These are phyloP conservation scores for Tursiops truncatus DNA, from an alignment of 2,113 vertebrate genomes.

Conservation along the genomic window DNA sequence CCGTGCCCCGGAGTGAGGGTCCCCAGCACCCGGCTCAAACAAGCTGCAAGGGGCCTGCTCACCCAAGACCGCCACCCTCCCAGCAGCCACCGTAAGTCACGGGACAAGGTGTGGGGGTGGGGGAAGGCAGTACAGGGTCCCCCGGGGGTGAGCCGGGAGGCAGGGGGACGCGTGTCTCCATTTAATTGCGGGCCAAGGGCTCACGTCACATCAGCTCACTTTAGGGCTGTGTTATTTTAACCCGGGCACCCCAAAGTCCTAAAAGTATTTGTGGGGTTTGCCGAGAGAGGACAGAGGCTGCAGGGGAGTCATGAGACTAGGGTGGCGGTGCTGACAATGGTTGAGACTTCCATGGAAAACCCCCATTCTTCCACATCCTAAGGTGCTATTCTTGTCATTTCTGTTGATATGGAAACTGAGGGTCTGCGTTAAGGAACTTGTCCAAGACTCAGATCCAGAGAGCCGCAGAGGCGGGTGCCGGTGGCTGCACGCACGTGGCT, in stretches of 20 bases:
- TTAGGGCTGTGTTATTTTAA: accelerated
- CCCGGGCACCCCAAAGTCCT: accelerated
- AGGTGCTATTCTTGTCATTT: accelerated
- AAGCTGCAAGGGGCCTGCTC: not conserved
- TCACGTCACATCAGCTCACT: accelerated
- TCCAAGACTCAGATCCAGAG: too few species aligned
- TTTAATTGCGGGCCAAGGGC: accelerated
- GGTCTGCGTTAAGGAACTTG: accelerated
- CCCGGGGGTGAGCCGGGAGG: accelerated
- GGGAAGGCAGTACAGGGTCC: accelerated
- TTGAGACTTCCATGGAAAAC: accelerated
- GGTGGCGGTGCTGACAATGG: accelerated
- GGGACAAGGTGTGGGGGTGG: accelerated
- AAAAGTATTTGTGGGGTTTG: accelerated
- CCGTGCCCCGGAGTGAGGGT: accelerated
- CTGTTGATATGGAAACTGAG: not conserved
- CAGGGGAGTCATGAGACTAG: accelerated
- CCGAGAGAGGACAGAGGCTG: accelerated
- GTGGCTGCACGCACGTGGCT: accelerated
- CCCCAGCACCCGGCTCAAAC: accelerated
- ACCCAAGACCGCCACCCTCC: not conserved
- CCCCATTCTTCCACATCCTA: accelerated
- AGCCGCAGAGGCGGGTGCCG: not conserved
- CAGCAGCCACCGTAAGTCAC: not conserved
- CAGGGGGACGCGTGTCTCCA: accelerated